Conservation (phyloP, 2,888 invertebrate genomes). For the Cephus nigrinus region DNA sequence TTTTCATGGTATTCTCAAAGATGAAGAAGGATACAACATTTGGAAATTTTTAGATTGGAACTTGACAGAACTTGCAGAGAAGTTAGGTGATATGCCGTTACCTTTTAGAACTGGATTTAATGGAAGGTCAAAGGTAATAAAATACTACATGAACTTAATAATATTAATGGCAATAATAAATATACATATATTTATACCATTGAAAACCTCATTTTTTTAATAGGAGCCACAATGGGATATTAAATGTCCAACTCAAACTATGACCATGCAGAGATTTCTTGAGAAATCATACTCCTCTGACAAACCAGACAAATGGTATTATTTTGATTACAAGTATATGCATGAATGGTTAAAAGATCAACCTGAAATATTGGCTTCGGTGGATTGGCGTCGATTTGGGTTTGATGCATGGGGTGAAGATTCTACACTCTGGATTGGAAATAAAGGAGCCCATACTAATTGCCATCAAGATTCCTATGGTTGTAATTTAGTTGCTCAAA, state of each 20-base stretch:
- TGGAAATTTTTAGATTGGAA: conserved; percentile 74
- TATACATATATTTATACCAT: conserved; percentile 8
- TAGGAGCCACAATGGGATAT: conserved; percentile 84
- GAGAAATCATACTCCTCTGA: conserved; percentile 42
- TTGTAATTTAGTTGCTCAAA: conserved; percentile 90
- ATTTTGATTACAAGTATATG: conserved; percentile 88
- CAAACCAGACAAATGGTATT: conserved; percentile 74
- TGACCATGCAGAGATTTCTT: conserved; percentile 76
- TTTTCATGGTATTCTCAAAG: conserved; percentile 67
- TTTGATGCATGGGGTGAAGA: conserved; percentile 76
- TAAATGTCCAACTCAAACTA: conserved; percentile 70
- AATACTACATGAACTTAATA: background rate
- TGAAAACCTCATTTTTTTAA: conserved; percentile 10
- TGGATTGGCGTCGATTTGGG: conserved; percentile 79
- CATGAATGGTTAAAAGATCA: conserved; percentile 74
- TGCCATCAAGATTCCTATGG: conserved; percentile 96
- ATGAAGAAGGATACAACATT: conserved; percentile 51
- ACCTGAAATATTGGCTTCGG: conserved; percentile 69
- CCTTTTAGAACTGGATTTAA: conserved; percentile 70
- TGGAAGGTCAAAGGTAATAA: conserved; percentile 56
- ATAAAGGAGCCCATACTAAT: conserved; percentile 88
- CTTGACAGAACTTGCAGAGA: conserved; percentile 71
- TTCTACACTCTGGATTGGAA: conserved; percentile 90
- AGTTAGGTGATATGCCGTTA: conserved; percentile 70
- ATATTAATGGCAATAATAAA: background rate